Base-by-base conservation (phyloP, 1,140 invertebrate species). In the Neodiprion lecontei region DNA sequence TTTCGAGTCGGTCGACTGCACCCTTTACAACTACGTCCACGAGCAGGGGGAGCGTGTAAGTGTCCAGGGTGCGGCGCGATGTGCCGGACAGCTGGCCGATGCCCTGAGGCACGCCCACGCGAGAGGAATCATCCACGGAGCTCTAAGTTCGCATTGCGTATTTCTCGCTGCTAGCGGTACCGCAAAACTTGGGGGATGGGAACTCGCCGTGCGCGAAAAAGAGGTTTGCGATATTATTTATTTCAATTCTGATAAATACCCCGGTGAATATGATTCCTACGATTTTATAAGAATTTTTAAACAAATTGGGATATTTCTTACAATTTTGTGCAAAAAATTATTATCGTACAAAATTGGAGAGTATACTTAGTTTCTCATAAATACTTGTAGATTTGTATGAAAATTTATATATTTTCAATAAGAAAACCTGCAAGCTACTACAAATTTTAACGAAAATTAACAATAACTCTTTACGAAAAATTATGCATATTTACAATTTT, bases 171-270 rank as follows among this genome's bases (percentile, higher is more conserved):
- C 82, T 10, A 77, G 72, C 65, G 80, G 79, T 49, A 77, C 74
- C 21, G 75, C 85, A 0, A 85, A 85, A 79, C 79, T 86, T 14
- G 84, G 83, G 7, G 84, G 84, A 72, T 86, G 85, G 85, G 85
- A 86, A 79, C 70, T 85, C 40, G 81, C 85, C 12, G 74, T 66
- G 40, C 72, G 77, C 14, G 48, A 74, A 9, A 69, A 77, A 69
- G 77, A 72, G 23, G 85, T 86, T 12, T 61, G 53, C 28, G 28
- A 40, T 40, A 40, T 61, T 8, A 12, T 61, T 61, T 61, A 61
- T 61, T 9, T 61, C 2, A 5, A 61, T 61, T 61, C n/a, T 61
- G 17, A 21, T 21, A 21, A 21, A 21, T 21, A 21, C 17, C 17
- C 17, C 17, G 17, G 17, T 21, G 17, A 21, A 21, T 21, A 21